Conservation (phyloP, 2,113 vertebrate species). For the Strix aluco region DNA sequence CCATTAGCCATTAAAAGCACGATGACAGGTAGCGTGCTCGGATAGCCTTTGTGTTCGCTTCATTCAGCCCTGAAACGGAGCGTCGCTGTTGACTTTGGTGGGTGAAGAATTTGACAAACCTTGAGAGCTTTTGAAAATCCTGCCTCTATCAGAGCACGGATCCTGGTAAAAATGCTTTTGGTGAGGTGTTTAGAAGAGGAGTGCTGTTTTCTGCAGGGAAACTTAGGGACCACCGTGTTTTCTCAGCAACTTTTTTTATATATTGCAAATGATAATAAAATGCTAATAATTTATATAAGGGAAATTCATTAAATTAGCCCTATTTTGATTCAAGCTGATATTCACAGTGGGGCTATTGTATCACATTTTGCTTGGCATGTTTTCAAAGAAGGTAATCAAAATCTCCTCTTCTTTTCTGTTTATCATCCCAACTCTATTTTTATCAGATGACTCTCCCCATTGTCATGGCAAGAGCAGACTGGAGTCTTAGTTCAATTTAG, state of each 20-base stretch:
- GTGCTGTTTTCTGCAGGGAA: background rate
- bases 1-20: background rate
- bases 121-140: background rate
- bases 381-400: background rate
- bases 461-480: constrained; percentile 47
- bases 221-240: background rate
- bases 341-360: background rate
- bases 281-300: background rate
- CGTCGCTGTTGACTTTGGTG: background rate
- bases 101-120: background rate
- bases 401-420: constrained; percentile 6
- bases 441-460: constrained; percentile 44
- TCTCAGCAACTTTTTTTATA: background rate
- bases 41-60: background rate
- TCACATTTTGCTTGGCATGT: background rate
- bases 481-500: constrained; percentile 18
- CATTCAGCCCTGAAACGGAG: background rate
- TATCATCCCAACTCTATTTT: constrained; percentile 44
- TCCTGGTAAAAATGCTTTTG: background rate
- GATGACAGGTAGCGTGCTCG: background rate
- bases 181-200: background rate
- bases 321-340: background rate
- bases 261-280: background rate
- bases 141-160: background rate
- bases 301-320: background rate